phyloP scores from a whole-genome alignment of 2,888 invertebrate species.

The Lasius fuliginosus region DNA sequence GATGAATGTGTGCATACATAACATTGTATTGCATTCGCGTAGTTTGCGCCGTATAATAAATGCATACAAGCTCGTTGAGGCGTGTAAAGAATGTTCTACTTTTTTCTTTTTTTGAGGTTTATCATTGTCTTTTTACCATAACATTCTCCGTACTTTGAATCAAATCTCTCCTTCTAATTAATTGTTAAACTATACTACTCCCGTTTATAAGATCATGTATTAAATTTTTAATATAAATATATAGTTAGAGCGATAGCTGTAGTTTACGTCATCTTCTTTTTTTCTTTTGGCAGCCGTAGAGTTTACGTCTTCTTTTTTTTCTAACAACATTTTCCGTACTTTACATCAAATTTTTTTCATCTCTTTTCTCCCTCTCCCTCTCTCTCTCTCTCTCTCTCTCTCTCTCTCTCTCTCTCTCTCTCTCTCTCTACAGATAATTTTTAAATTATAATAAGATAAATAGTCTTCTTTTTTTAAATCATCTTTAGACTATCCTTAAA shows the following conservation, averaged over 20 bases:
- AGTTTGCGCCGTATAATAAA: conserved; percentile 42
- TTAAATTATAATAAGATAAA: background rate
- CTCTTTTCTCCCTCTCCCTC: background rate
- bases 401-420: background rate
- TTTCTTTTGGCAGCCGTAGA: background rate
- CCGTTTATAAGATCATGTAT: background rate
- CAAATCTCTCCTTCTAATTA: background rate
- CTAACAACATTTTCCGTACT: background rate
- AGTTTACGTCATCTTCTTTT: background rate
- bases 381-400: background rate
- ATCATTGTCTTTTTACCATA: background rate
- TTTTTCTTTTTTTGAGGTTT: background rate
- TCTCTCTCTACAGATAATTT: background rate
- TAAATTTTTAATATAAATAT: background rate
- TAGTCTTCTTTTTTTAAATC: background rate
- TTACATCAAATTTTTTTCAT: background rate
- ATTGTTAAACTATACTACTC: background rate
- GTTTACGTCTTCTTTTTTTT: background rate
- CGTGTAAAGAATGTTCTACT: conserved; percentile 12
- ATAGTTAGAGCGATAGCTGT: background rate
- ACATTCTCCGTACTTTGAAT: too few relatives aligned
- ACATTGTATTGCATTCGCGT: conserved; percentile 10
- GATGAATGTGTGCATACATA: background rate
- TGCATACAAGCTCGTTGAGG: conserved; percentile 35
- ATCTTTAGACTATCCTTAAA: background rate